These are phyloP conservation scores for Sciurus vulgaris DNA, from an alignment of 2,797 vertebrate species.

Conservation along the genomic window DNA sequence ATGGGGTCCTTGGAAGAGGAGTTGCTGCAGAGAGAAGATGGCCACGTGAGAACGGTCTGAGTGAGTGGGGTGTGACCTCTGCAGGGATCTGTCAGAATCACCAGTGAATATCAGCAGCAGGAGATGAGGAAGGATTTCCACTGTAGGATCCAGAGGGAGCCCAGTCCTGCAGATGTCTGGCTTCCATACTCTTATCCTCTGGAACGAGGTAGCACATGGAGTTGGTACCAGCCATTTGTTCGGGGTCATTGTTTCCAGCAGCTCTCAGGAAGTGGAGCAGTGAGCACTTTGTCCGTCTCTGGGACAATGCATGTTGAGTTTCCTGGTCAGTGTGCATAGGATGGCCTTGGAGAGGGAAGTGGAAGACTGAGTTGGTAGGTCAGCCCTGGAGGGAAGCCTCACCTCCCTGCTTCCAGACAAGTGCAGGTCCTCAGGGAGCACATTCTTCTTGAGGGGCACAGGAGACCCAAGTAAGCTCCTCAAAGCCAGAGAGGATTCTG, in stretches of 20 bases:
- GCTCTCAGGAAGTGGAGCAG: background rate
- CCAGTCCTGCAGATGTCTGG: background rate
- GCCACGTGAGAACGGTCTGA: background rate
- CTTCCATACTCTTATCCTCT: background rate
- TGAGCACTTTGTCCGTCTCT: background rate
- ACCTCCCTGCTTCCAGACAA: background rate
- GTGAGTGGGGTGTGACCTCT: background rate
- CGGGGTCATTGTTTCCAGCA: background rate
- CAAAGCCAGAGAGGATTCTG: background rate
- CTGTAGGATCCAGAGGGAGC: background rate
- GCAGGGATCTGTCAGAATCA: background rate
- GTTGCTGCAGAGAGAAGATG: background rate
- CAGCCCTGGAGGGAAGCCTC: background rate
- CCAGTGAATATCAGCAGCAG: background rate
- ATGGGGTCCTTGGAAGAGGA: background rate
- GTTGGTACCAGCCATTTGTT: background rate
- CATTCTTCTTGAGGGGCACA: background rate
- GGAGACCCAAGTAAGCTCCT: background rate
- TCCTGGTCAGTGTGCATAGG: background rate
- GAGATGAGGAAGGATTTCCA: background rate
- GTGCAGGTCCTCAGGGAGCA: fast-evolving
- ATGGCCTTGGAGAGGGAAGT: fast-evolving
- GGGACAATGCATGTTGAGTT: no score
- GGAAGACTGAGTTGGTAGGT: background rate
- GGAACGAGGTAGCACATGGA: background rate